A percentile compares a stretch with the other conserved stretches of the same genome.
phyloP scores from a whole-genome alignment of 2,797 vertebrate species.

The Atherinosoma microstoma region DNA sequence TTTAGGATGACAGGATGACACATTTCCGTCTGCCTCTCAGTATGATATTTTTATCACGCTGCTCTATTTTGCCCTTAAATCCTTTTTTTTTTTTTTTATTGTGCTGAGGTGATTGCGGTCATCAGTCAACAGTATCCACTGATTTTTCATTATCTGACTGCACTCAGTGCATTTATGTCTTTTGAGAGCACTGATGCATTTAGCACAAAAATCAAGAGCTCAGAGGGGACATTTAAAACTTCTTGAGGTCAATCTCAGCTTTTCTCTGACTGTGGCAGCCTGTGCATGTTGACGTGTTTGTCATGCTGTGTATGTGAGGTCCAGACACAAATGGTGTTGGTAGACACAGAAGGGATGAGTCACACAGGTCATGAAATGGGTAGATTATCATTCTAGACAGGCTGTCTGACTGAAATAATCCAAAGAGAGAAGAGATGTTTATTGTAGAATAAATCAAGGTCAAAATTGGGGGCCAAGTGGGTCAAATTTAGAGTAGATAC shows the following conservation, averaged over 20 bases:
- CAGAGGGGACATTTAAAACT: background rate
- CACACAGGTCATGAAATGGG: conserved; percentile 50
- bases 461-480: conserved; percentile 12
- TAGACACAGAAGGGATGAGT: conserved; percentile 43
- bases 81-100: conserved; percentile 31
- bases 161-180: conserved; percentile 30
- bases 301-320: conserved; percentile 5
- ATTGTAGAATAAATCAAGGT: conserved; percentile 34
- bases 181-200: conserved; percentile 50
- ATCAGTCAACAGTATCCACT: conserved; percentile 53
- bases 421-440: conserved; percentile 15
- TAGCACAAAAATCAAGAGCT: conserved; percentile 29
- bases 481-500: background rate
- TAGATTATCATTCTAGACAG: conserved; percentile 54
- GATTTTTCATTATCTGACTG: conserved; percentile 54
- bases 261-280: background rate
- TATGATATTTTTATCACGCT: conserved; percentile 44
- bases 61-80: conserved; percentile 22
- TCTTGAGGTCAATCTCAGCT: conserved; percentile 17
- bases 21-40: conserved; percentile 47
- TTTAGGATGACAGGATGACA: conserved; percentile 57
- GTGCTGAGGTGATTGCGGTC: conserved; percentile 46
- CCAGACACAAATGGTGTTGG: conserved; percentile 33
- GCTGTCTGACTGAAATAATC: conserved; percentile 27
- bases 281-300: conserved; percentile 4